Evolutionary conservation across 2,113 vertebrate genomes (phyloP).

Genomic region (Daphoenositta chrysoptera): DNA sequence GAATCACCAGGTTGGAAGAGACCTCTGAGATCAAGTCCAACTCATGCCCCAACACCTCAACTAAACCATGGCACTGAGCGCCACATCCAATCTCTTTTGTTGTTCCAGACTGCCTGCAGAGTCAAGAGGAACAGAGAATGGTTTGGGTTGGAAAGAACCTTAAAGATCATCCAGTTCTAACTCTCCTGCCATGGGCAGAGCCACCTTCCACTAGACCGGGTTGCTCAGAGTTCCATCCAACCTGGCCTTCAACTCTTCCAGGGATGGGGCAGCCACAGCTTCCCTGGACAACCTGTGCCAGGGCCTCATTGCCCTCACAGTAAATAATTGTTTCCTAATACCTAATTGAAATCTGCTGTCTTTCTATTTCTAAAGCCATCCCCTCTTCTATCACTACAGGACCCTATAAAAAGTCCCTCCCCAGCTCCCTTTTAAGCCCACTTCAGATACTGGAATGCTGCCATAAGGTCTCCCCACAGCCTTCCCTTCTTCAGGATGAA

Average conservation of each 20-base stretch:
- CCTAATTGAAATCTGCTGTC: not conserved
- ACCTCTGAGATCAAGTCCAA: no score
- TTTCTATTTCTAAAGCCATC: not conserved
- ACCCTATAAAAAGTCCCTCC: not conserved
- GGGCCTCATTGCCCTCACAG: no score
- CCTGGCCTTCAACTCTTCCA: not conserved
- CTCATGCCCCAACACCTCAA: no score
- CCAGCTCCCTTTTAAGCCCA: not conserved
- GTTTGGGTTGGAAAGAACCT: not conserved
- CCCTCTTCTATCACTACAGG: no score
- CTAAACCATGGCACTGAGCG: no score
- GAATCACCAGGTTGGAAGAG: no score
- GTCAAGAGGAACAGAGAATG: not conserved
- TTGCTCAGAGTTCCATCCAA: not conserved
- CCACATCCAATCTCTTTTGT: no score
- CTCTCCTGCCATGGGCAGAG: rapidly evolving
- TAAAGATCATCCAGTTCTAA: not conserved
- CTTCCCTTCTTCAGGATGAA: not conserved
- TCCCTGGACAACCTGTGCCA: not conserved
- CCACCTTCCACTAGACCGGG: rapidly evolving
- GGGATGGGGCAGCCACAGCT: not conserved
- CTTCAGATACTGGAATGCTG: not conserved
- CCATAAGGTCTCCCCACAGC: not conserved
- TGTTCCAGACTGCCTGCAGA: not conserved
- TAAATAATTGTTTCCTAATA: not conserved